Conservation (phyloP, 2,113 vertebrate genomes). For the Oxyruncus cristatus region DNA sequence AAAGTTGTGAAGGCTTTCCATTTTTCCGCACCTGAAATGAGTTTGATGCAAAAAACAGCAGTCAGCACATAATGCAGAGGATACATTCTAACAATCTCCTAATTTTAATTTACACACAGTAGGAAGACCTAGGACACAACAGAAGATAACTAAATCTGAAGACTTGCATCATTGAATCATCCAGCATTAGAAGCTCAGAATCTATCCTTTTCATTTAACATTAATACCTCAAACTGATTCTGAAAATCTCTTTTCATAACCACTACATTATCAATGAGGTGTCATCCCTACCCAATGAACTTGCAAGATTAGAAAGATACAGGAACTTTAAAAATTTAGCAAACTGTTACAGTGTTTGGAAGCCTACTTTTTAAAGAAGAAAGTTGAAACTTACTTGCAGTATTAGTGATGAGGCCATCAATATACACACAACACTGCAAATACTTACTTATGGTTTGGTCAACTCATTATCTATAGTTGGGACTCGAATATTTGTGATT, state of each 20-base stretch:
- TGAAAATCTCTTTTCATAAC: not conserved
- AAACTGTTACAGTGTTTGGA: not conserved
- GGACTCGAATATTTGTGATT: not conserved
- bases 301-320: not conserved
- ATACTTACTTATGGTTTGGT: not conserved
- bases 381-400: not conserved
- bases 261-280: not conserved
- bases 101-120: not conserved
- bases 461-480: not conserved
- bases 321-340: not conserved
- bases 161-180: not conserved
- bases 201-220: not conserved
- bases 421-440: not conserved
- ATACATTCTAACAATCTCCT: not conserved
- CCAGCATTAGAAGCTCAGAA: not conserved
- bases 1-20: not conserved
- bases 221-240: not conserved
- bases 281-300: not conserved
- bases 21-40: conserved; percentile 13
- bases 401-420: not conserved
- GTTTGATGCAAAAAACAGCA: not conserved
- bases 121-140: not conserved
- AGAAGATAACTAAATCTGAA: not conserved
- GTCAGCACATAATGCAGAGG: not conserved
- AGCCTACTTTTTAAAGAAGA: not conserved